Conservation (phyloP, 1,140 invertebrate genomes). For the Drosophila punjabiensis region DNA sequence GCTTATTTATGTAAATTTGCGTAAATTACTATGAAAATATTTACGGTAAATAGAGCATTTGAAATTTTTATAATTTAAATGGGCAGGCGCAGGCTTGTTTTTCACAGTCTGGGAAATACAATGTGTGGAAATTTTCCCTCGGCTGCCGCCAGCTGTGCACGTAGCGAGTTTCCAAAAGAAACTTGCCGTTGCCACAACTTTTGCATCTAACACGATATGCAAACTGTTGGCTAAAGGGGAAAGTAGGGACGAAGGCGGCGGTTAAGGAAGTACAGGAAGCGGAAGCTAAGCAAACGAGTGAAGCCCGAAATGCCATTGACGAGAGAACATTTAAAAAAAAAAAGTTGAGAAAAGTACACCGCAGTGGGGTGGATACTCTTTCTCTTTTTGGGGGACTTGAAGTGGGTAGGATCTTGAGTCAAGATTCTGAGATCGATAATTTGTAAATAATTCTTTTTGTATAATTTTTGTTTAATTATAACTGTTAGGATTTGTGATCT, state of each 20-base stretch:
- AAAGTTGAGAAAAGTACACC: constrained; percentile 31
- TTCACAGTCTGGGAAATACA: constrained; percentile 35
- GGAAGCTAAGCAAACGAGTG: constrained; percentile 61
- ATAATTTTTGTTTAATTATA: too few relatives aligned
- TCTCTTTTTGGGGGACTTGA: background rate
- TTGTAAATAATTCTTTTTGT: too few relatives aligned
- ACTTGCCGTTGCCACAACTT: constrained; percentile 58
- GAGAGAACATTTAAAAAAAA: constrained; percentile 43
- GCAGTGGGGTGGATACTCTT: background rate
- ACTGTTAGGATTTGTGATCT: too few relatives aligned
- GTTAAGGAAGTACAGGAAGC: constrained; percentile 50
- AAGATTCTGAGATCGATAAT: too few relatives aligned
- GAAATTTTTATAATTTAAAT: constrained; percentile 76
- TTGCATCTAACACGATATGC: constrained; percentile 64
- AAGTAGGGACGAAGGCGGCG: background rate
- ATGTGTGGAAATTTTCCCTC: constrained; percentile 37
- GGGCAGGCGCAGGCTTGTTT: constrained; percentile 39
- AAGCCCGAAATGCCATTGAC: constrained; percentile 60
- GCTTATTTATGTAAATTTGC: constrained; percentile 81
- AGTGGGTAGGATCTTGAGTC: background rate
- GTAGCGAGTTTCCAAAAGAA: constrained; percentile 48
- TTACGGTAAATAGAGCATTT: constrained; percentile 80
- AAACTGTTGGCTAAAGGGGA: constrained; percentile 28
- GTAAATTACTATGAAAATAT: constrained; percentile 82
- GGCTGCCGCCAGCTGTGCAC: constrained; percentile 62